A percentile compares a stretch with the other conserved stretches of the same genome.
phyloP scores from a whole-genome alignment of 2,888 invertebrate genomes.

The Lottia gigantea region DNA sequence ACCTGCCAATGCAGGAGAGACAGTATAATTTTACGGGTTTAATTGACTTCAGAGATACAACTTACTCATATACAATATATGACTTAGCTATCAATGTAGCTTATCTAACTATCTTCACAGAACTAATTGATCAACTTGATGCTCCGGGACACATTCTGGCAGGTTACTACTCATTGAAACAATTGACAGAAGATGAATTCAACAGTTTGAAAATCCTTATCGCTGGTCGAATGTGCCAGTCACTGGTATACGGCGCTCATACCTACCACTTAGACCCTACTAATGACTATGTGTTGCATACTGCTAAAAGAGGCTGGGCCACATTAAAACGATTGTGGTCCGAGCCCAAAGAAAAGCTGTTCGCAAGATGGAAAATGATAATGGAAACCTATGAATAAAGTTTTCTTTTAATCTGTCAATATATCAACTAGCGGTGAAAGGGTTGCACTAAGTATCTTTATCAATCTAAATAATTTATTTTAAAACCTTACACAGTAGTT shows the following conservation, averaged over 20 bases:
- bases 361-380: slow-evolving; percentile 30
- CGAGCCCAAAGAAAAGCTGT: slow-evolving; percentile 24
- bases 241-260: slow-evolving; percentile 84
- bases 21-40: slow-evolving; percentile 77
- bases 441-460: too few species aligned
- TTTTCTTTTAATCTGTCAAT: too few species aligned
- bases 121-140: slow-evolving; percentile 69
- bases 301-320: slow-evolving; percentile 67
- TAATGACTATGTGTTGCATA: slow-evolving; percentile 82
- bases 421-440: too few species aligned
- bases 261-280: slow-evolving; percentile 79
- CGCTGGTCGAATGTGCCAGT: slow-evolving; percentile 84
- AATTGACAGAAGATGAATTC: slow-evolving; percentile 76
- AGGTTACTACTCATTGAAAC: slow-evolving; percentile 78
- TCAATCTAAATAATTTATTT: too few species aligned
- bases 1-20: slow-evolving; percentile 38
- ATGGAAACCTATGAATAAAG: slow-evolving; percentile 14
- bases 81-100: slow-evolving; percentile 85
- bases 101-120: slow-evolving; percentile 81
- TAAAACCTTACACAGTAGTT: too few species aligned
- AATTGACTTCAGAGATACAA: slow-evolving; percentile 88
- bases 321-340: slow-evolving; percentile 49
- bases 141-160: slow-evolving; percentile 75
- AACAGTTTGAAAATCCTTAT: slow-evolving; percentile 78
- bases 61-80: slow-evolving; percentile 78